phyloP scores from a whole-genome alignment of 1,140 invertebrate genomes.

The Drosophila ogumai region DNA sequence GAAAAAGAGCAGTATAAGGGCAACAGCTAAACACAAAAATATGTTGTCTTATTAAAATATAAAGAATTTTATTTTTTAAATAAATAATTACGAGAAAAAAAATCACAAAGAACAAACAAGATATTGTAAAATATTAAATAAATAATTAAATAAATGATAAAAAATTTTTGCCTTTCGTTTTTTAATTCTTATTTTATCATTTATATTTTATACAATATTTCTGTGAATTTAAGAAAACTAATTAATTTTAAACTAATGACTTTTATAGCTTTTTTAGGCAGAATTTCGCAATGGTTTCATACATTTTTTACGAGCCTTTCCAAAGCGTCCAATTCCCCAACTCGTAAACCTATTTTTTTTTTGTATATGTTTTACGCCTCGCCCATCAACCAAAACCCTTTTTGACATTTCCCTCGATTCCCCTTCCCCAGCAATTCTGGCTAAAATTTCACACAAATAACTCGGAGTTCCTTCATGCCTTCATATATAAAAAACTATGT shows the following conservation, averaged over 20 bases:
- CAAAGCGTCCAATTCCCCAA: neutral
- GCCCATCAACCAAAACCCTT: constrained; percentile 1
- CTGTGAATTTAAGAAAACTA: neutral
- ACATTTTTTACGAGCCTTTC: constrained; percentile 3
- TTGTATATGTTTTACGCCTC: constrained; percentile 2
- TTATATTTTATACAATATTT: neutral
- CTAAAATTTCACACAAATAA: constrained; percentile 56
- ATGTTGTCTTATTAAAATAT: neutral
- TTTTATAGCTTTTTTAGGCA: neutral
- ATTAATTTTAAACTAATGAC: neutral
- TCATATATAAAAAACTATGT: constrained; percentile 44
- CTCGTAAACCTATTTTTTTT: constrained; percentile 4
- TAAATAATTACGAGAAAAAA: neutral
- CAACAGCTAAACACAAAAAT: neutral
- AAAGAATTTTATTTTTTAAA: neutral
- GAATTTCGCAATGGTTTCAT: constrained; percentile 16
- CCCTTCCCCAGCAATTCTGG: too few relatives aligned
- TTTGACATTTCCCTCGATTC: neutral
- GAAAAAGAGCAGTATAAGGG: neutral
- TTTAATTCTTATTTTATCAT: neutral
- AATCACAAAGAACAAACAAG: neutral
- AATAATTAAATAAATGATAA: neutral
- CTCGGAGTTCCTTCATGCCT: neutral
- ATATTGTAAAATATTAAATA: too few relatives aligned
- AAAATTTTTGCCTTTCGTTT: neutral